Conservation (phyloP, 64 coral and sea anemone genomes). For the Actinia tenebrosa region DNA sequence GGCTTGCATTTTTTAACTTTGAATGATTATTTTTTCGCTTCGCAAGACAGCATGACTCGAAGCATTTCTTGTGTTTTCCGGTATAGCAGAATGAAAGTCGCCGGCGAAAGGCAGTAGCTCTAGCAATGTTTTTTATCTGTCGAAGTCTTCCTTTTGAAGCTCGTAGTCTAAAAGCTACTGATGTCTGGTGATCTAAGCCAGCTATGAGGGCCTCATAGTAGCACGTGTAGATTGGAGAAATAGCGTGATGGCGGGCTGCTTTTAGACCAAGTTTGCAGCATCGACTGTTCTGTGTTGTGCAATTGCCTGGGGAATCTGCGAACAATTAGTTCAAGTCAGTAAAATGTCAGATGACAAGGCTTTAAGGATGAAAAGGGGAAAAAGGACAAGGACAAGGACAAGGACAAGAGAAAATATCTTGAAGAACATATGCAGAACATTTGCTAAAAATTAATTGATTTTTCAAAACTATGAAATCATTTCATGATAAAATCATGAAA, state of each 20-base stretch:
- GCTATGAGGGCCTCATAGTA: neutral
- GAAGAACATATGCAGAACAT: no score
- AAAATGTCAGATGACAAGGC: neutral
- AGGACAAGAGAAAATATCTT: no score
- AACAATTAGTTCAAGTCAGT: neutral
- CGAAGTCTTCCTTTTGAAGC: neutral
- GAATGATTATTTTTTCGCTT: neutral
- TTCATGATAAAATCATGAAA: no score
- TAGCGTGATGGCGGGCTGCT: constrained; percentile 7
- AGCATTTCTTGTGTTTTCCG: constrained; percentile 6
- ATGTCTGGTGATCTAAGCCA: constrained; percentile 10
- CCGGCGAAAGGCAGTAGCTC: neutral
- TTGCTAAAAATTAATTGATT: no score
- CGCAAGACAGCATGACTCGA: neutral
- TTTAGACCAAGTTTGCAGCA: constrained; percentile 4
- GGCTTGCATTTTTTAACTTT: neutral
- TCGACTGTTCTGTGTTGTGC: neutral
- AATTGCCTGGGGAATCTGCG: neutral
- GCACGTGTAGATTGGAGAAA: constrained; percentile 4
- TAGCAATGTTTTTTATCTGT: neutral
- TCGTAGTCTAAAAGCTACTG: constrained; percentile 5
- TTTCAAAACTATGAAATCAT: no score
- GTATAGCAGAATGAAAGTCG: neutral
- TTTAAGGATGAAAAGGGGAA: neutral
- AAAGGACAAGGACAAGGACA: neutral